phyloP scores from a whole-genome alignment of 2,797 vertebrate genomes.

The Gambusia yucatana region DNA sequence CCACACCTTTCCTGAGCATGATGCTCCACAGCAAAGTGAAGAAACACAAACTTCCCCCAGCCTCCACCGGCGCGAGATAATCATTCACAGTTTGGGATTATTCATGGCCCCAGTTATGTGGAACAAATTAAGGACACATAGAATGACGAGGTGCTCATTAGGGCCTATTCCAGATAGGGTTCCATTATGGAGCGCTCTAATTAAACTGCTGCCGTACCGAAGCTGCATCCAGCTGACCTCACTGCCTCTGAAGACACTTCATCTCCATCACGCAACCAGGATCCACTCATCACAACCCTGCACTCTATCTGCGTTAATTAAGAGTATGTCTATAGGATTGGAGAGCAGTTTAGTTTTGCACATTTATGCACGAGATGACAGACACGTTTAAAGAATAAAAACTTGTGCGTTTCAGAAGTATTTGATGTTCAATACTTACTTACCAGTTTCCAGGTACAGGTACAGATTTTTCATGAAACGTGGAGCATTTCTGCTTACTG shows the following conservation, averaged over 20 bases:
- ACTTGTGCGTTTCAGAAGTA: background rate
- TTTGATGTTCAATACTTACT: background rate
- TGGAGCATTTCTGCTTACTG: background rate
- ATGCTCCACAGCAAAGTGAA: slow-evolving; percentile 1
- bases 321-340: slow-evolving; percentile 14
- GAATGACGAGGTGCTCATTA: slow-evolving; percentile 64
- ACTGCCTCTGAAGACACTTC: slow-evolving; percentile 45
- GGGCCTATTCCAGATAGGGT: slow-evolving; percentile 36
- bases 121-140: slow-evolving; percentile 66
- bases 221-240: slow-evolving; percentile 60
- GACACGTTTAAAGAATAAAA: background rate
- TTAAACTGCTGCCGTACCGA: slow-evolving; percentile 62
- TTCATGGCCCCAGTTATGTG: slow-evolving; percentile 52
- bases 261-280: slow-evolving; percentile 50
- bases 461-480: background rate
- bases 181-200: slow-evolving; percentile 61
- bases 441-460: background rate
- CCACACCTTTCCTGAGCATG: slow-evolving; percentile 18
- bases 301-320: slow-evolving; percentile 40
- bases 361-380: background rate
- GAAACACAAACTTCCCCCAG: slow-evolving; percentile 18
- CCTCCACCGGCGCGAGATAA: slow-evolving; percentile 26
- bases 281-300: slow-evolving; percentile 52
- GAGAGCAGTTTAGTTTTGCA: slow-evolving; percentile 13
- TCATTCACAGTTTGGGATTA: slow-evolving; percentile 55